These are phyloP conservation scores for Dreissena rostriformis DNA, from an alignment of 1,140 invertebrate genomes.

Conservation along the genomic window DNA sequence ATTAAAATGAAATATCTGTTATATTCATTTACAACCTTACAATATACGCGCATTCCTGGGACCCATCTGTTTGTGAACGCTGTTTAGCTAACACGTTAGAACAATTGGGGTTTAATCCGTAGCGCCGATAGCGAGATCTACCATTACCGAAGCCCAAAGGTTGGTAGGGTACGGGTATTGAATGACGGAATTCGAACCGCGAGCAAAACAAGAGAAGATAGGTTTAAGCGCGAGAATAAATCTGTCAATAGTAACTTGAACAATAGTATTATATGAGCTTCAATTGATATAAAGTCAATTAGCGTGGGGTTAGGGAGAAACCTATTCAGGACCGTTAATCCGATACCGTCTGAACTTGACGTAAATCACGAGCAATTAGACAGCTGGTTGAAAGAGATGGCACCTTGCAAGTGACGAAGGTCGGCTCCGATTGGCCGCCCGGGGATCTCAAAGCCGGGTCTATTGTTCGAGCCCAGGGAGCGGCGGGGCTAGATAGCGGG, in stretches of 20 bases:
- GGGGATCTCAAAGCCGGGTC: conserved; percentile 28
- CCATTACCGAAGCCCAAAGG: conserved; percentile 41
- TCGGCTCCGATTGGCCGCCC: conserved; percentile 48
- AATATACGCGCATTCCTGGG: conserved; percentile 41
- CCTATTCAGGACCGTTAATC: conserved; percentile 33
- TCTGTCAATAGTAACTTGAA: conserved; percentile 36
- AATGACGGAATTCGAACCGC: conserved; percentile 39
- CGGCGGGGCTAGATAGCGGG: neutral
- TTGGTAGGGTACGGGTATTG: conserved; percentile 46
- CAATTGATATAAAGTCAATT: conserved; percentile 52
- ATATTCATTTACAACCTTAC: conserved; percentile 48
- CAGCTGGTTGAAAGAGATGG: conserved; percentile 50
- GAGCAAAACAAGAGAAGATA: conserved; percentile 28
- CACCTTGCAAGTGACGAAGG: conserved; percentile 55
- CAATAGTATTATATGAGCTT: conserved; percentile 52
- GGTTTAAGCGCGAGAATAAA: conserved; percentile 8
- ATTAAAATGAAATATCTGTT: conserved; percentile 44
- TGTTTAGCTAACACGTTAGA: conserved; percentile 47
- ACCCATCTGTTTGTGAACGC: conserved; percentile 48
- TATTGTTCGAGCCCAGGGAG: conserved; percentile 17
- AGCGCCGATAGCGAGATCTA: conserved; percentile 22
- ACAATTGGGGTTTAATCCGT: conserved; percentile 34
- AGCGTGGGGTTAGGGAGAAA: conserved; percentile 31
- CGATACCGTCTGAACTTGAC: conserved; percentile 36
- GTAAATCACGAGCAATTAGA: conserved; percentile 51